phyloP scores from a whole-genome alignment of 2,888 invertebrate genomes.

The Drosophila acutilabella region DNA sequence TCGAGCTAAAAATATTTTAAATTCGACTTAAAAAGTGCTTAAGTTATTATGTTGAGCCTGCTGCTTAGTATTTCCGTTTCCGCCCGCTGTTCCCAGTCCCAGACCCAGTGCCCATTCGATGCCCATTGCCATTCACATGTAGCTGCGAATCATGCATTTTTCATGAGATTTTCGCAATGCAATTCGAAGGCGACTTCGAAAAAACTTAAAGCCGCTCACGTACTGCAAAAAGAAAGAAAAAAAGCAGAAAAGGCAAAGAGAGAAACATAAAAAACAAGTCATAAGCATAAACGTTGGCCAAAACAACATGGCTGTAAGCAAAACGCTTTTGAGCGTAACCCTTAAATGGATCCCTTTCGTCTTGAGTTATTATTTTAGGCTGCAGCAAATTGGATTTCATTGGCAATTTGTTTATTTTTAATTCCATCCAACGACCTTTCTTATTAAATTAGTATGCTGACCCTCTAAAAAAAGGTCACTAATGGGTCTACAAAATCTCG shows the following conservation, averaged over 20 bases:
- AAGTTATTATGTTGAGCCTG: constrained; percentile 60
- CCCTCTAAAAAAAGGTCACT: constrained; percentile 43
- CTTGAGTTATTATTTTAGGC: constrained; percentile 68
- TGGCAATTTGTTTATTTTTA: constrained; percentile 71
- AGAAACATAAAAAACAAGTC: constrained; percentile 8
- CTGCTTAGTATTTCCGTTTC: constrained; percentile 62
- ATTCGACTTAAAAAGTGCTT: constrained; percentile 70
- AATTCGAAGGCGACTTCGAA: constrained; percentile 31
- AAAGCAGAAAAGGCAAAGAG: neutral
- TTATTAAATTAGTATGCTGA: constrained; percentile 57
- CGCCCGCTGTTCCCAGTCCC: constrained; percentile 27
- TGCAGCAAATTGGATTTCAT: constrained; percentile 62
- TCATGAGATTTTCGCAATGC: constrained; percentile 47
- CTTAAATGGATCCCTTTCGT: constrained; percentile 18
- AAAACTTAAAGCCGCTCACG: constrained; percentile 29
- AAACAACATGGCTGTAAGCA: constrained; percentile 35
- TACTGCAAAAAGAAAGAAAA: neutral
- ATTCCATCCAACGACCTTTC: constrained; percentile 44
- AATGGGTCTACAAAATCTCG: constrained; percentile 48
- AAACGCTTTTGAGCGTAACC: constrained; percentile 30
- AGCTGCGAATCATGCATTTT: constrained; percentile 46
- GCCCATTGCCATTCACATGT: neutral
- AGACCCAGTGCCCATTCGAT: neutral
- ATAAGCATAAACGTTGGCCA: constrained; percentile 29
- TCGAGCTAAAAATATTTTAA: constrained; percentile 46